Conservation (phyloP, 2,888 invertebrate species). For the Thelaira solivaga region DNA sequence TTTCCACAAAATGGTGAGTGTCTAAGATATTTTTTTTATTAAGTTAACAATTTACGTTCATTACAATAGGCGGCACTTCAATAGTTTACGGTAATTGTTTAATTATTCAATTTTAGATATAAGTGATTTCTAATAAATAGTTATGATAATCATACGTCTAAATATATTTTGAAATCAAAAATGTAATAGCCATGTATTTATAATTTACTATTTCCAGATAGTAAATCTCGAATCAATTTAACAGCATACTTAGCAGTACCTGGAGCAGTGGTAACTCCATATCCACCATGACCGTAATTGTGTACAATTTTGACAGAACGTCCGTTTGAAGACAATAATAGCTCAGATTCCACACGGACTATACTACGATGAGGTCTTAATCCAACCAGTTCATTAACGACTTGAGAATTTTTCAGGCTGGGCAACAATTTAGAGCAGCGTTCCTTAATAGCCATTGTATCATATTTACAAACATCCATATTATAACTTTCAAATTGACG, state of each 20-base stretch:
- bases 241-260: conserved; percentile 90
- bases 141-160: no score
- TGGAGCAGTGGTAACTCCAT: conserved; percentile 93
- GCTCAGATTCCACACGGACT: conserved; percentile 84
- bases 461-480: conserved; percentile 82
- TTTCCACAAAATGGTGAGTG: no score
- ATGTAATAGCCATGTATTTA: no score
- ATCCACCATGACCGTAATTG: conserved; percentile 97
- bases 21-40: no score
- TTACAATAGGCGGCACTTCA: no score
- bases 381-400: conserved; percentile 84
- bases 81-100: no score
- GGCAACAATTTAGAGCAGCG: conserved; percentile 88
- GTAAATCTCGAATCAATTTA: conserved; percentile 81
- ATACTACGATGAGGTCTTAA: conserved; percentile 88
- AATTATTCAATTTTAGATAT: no score
- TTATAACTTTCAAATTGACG: conserved; percentile 89
- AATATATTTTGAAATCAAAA: no score
- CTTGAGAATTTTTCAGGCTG: conserved; percentile 79
- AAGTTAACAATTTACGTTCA: no score
- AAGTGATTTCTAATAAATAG: no score
- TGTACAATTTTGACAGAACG: conserved; percentile 85
- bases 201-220: conserved; percentile 74
- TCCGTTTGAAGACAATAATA: conserved; percentile 74
- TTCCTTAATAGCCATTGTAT: conserved; percentile 86